A percentile compares a stretch with the other conserved stretches of the same genome.
Conservation (phyloP, 2,888 invertebrate species). For the Sepioteuthis lessoniana region DNA sequence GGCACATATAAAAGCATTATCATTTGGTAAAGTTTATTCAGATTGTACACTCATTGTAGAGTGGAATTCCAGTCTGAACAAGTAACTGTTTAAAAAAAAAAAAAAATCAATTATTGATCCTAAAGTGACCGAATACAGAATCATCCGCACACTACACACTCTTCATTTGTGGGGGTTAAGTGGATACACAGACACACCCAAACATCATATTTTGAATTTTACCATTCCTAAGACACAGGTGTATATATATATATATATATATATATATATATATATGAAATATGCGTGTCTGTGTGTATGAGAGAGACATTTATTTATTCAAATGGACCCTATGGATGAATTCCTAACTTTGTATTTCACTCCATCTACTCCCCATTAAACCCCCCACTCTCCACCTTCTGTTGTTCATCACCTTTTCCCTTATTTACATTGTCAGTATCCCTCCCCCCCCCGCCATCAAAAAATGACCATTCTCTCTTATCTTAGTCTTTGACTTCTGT, state of each 20-base stretch:
- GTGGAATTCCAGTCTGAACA: not conserved
- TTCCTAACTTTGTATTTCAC: not conserved
- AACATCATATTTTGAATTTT: not conserved
- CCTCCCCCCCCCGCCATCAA: not conserved
- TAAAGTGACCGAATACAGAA: not conserved
- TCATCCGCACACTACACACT: not conserved
- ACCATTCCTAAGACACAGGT: not conserved
- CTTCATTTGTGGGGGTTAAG: not conserved
- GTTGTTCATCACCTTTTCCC: not conserved
- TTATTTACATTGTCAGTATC: not conserved
- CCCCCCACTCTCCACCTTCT: not conserved
- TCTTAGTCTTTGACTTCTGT: not conserved
- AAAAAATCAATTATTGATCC: no score
- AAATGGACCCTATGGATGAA: not conserved
- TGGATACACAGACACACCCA: not conserved
- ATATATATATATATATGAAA: no score
- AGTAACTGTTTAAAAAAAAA: not conserved
- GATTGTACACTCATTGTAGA: not conserved
- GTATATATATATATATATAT: not conserved
- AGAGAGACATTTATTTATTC: not conserved
- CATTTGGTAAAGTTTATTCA: not conserved
- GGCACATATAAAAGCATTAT: no score
- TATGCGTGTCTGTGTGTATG: not conserved
- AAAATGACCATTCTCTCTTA: not conserved
- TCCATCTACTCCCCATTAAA: not conserved